Base-by-base conservation (phyloP, 2,113 vertebrate species). In the Thermophis baileyi region DNA sequence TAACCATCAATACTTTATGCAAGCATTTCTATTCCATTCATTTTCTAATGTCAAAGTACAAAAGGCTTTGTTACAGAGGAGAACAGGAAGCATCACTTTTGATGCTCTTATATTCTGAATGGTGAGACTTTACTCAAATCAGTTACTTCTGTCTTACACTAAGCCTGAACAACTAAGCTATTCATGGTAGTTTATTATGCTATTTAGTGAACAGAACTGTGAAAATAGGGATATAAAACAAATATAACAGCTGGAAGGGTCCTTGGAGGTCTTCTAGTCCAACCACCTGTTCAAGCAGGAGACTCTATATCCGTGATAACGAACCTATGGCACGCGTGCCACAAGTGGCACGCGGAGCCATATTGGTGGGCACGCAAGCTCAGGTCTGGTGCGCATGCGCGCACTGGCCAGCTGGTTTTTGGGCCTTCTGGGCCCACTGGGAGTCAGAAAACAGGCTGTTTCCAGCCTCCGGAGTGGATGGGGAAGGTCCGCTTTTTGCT, bases 1-100 rank as follows among this genome's bases (percentile, higher is more conserved):
- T 14, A 44, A 94, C 95, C 55, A 85, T 22, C 91, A 44, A 90
- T 95, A 95, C 47, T 69, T 74, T 93, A 89, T 96, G 49, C 27
- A 93, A 95, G 0, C 0, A 46, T 49, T 30, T 87, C 88, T 89
- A 92, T 96, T 89, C 92, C 22, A 89, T 93, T 94, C 88, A 63
- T 88, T 87, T 74, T 69, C 3, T 40, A 88, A 87, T 50, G 60
- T 91, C n/a, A 22, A 49, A 69, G 35, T 74, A 60, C 44, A 25
- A 6, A 40, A n/a, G n/a, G 1, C 1, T 69, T 8, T 18, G 18
- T 50, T 88, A 10, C 57, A 88, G 24, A 54, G n/a, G 40, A 69
- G n/a, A 69, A 92, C 20, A 69, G 30, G 27, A 25, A 4, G 11
- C 16, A 74, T 49, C 63, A 44, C 5, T 12, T 9, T n/a, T 87